These are phyloP conservation scores for Acromyrmex echinatior DNA, from an alignment of 1,140 invertebrate genomes.

Conservation along the genomic window DNA sequence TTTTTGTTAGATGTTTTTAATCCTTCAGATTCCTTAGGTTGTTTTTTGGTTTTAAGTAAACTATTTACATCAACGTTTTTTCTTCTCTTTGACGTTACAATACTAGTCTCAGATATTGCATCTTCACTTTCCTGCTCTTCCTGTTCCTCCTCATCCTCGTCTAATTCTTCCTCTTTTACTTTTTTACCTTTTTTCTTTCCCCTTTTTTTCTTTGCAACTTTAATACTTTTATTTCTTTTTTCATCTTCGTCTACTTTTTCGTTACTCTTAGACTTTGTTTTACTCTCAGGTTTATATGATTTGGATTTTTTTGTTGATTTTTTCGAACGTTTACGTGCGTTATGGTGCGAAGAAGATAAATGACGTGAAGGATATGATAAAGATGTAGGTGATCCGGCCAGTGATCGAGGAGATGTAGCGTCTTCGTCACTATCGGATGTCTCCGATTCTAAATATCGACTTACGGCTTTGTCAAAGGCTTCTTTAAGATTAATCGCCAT, in stretches of 20 bases:
- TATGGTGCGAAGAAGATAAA: constrained; percentile 78
- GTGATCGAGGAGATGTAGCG: constrained; percentile 69
- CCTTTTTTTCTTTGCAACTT: constrained; percentile 78
- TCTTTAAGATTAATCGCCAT: constrained; percentile 94
- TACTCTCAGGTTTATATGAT: constrained; percentile 80
- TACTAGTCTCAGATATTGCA: constrained; percentile 83
- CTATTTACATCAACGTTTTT: constrained; percentile 79
- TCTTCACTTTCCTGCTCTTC: constrained; percentile 79
- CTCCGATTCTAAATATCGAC: constrained; percentile 93
- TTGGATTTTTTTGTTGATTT: constrained; percentile 83
- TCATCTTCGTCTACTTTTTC: constrained; percentile 84
- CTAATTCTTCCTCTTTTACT: constrained; percentile 82
- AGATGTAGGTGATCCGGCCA: constrained; percentile 65
- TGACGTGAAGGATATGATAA: constrained; percentile 77
- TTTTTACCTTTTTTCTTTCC: constrained; percentile 80
- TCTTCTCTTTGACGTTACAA: constrained; percentile 83
- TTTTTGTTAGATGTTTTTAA: constrained; percentile 72
- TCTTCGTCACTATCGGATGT: constrained; percentile 90
- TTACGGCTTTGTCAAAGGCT: constrained; percentile 92
- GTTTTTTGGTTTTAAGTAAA: constrained; percentile 86
- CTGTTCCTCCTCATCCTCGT: constrained; percentile 83
- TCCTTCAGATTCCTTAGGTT: constrained; percentile 79
- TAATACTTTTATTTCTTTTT: constrained; percentile 70
- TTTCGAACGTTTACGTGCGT: constrained; percentile 81
- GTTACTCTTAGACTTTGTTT: constrained; percentile 77